Evolutionary conservation across 2,888 invertebrate genomes (phyloP), one percentile per base, ranked within the genome.

Genomic region (Rhagonycha lutea): DNA sequence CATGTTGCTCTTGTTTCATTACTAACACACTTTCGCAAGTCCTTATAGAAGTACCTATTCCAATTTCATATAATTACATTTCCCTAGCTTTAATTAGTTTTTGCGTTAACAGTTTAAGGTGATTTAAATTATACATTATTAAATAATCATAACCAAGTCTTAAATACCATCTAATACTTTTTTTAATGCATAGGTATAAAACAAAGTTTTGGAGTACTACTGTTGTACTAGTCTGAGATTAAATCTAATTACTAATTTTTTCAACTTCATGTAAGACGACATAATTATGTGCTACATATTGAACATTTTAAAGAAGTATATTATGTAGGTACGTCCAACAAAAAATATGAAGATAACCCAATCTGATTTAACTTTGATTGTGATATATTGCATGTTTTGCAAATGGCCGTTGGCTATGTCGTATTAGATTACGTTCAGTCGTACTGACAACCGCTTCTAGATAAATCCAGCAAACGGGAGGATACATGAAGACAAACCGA

Each of bases 321-420:
- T 18, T 18, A 61, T 10, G 14, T 18, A 23, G n/a, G 14, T 62
- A 18, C 11, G 14, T 18, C 12, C 12, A 18, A 10, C 18, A 62
- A 11, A 12, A 23, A 18, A 62, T 62, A 62, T 62, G 62, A 62
- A 72, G 72, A 72, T 77, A 69, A 72, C 74, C 74, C 47, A 14
- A 61, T 73, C 72, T 7, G 73, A 74, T 74, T 74, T 69, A 70
- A 78, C 75, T 78, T 70, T 78, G 70, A 76, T 79, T 80, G 69
- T 68, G 76, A 69, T 69, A 75, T 73, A 78, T 74, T 82, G 82
- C 79, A 79, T 79, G 81, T 80, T 82, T 82, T 80, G 81, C 81
- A 82, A 83, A 83, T 83, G 81, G 83, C 84, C 83, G 80, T 78
- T 81, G 83, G 83, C 83, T 82, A 83, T 78, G 80, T 78, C 80